phyloP scores from a whole-genome alignment of 2,888 invertebrate species.

The Synergus laeviventris region DNA sequence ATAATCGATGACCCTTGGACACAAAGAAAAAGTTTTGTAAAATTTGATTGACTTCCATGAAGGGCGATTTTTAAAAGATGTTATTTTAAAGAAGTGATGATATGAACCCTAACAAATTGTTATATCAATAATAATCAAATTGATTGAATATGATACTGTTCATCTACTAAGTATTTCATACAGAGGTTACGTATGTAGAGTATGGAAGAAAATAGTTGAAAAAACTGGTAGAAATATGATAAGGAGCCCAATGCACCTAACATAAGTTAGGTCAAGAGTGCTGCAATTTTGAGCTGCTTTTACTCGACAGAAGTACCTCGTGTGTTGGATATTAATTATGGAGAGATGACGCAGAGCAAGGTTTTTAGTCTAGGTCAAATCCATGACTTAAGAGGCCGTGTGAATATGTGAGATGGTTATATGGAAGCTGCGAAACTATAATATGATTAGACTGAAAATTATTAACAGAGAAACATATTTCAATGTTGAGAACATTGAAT shows the following conservation, averaged over 20 bases:
- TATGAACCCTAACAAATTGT: too few relatives aligned
- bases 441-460: neutral
- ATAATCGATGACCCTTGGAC: too few relatives aligned
- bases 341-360: neutral
- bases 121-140: too few relatives aligned
- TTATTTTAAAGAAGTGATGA: too few relatives aligned
- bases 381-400: neutral
- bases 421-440: neutral
- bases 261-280: neutral
- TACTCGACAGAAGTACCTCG: neutral
- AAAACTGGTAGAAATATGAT: neutral
- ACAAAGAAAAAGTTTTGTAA: too few relatives aligned
- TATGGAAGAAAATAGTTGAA: too few relatives aligned
- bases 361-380: conserved; percentile 8
- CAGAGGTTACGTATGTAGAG: too few relatives aligned
- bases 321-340: neutral
- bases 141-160: too few relatives aligned
- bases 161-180: too few relatives aligned
- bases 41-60: too few relatives aligned
- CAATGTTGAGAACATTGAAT: neutral
- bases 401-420: neutral
- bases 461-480: neutral
- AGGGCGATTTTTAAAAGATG: too few relatives aligned
- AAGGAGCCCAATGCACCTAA: neutral
- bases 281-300: neutral